A percentile compares a stretch with the other conserved stretches of the same genome.
Evolutionary conservation across 2,797 vertebrate genomes (phyloP).

Genomic region (Hafferia zeledoni): DNA sequence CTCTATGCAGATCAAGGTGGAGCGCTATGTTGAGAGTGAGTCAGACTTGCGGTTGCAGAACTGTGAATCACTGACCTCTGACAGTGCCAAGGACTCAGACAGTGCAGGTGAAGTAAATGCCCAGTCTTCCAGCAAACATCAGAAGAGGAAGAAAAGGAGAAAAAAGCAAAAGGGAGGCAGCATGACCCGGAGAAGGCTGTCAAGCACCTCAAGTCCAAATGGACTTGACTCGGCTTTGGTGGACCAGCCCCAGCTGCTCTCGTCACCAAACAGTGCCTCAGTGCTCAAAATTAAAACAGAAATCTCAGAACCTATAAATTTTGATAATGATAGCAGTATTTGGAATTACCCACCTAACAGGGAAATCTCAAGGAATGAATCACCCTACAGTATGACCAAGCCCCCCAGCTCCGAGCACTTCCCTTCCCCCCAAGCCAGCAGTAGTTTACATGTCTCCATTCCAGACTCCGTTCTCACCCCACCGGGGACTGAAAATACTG

Average conservation of each 20-base stretch:
- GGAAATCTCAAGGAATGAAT: constrained; percentile 97
- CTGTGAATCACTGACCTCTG: constrained; percentile 86
- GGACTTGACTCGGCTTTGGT: constrained; percentile 84
- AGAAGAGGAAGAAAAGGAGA: constrained; percentile 92
- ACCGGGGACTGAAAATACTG: constrained; percentile 88
- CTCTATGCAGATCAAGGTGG: constrained; percentile 97
- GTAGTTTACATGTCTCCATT: constrained; percentile 90
- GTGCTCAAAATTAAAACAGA: constrained; percentile 99
- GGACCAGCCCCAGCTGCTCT: constrained; percentile 87
- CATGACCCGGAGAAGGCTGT: constrained; percentile 83
- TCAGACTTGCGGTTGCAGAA: constrained; percentile 83
- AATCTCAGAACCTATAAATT: constrained; percentile 98
- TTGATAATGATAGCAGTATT: constrained; percentile 99
- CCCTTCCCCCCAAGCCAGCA: constrained; percentile 87
- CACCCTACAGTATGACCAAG: constrained; percentile 97
- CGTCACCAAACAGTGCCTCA: constrained; percentile 88
- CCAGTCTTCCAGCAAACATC: constrained; percentile 85
- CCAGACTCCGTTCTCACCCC: constrained; percentile 97
- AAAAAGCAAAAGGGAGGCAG: constrained; percentile 94
- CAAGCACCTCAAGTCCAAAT: constrained; percentile 85
- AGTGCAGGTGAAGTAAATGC: constrained; percentile 78
- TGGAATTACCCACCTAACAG: constrained; percentile 99
- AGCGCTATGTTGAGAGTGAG: constrained; percentile 92
- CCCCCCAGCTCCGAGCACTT: constrained; percentile 88
- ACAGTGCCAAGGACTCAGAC: constrained; percentile 86